A percentile compares a stretch with the other conserved stretches of the same genome.
Evolutionary conservation across 2,888 invertebrate genomes (phyloP).

Genomic region (Xylota segnis): DNA sequence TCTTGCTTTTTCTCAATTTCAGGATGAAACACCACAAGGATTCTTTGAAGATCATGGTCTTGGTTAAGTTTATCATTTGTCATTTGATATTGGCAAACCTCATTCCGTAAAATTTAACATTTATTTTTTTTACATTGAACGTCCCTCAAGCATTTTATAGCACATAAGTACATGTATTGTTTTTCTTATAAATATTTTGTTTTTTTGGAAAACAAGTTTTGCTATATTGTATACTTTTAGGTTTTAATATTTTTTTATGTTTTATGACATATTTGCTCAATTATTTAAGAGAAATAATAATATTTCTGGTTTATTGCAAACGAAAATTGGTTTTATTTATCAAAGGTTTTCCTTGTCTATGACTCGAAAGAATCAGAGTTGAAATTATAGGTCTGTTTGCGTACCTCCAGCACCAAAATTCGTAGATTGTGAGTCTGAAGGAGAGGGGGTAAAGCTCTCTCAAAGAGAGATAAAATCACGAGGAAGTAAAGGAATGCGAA

Average conservation of each 20-base stretch:
- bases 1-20: conserved; percentile 86
- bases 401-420: too few relatives aligned
- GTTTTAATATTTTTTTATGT: conserved; percentile 18
- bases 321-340: conserved; percentile 21
- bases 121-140: conserved; percentile 21
- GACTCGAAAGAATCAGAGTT: too few relatives aligned
- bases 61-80: conserved; percentile 87
- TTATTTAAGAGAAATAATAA: conserved; percentile 31
- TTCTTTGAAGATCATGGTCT: conserved; percentile 99
- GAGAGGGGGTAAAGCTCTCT: too few relatives aligned
- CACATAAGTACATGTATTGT: conserved; percentile 1
- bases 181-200: neutral
- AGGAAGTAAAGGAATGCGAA: too few relatives aligned
- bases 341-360: too few relatives aligned
- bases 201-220: conserved; percentile 9
- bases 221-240: conserved; percentile 28
- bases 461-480: too few relatives aligned
- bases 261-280: conserved; percentile 43
- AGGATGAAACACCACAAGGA: conserved; percentile 99
- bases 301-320: conserved; percentile 1
- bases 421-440: too few relatives aligned
- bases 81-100: conserved; percentile 25
- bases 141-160: conserved; percentile 50
- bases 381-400: too few relatives aligned
- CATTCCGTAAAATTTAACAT: conserved; percentile 38